phyloP scores from a whole-genome alignment of 2,797 vertebrate genomes.

The Helicolenus hilgendorfi region DNA sequence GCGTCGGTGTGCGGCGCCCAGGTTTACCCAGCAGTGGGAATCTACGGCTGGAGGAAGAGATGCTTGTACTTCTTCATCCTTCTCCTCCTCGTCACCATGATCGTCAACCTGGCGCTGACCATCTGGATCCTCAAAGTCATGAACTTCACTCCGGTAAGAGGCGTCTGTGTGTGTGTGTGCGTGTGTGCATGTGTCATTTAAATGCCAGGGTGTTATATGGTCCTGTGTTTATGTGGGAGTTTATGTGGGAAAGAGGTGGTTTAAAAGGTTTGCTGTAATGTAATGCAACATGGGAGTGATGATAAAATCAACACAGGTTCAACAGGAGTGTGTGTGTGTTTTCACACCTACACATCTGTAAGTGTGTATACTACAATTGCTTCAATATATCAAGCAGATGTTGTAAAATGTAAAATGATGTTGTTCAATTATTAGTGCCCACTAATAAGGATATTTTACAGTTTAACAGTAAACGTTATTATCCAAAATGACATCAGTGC shows the following conservation, averaged over 20 bases:
- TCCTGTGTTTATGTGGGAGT: conserved; percentile 7
- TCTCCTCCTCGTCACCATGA: conserved; percentile 98
- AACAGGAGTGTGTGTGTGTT: neutral
- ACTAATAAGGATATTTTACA: neutral
- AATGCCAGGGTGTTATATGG: conserved; percentile 47
- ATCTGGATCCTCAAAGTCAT: conserved; percentile 99
- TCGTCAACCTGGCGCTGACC: conserved; percentile 99
- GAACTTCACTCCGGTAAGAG: conserved; percentile 99
- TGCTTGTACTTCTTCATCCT: conserved; percentile 99
- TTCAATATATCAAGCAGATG: neutral
- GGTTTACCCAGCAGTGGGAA: conserved; percentile 96
- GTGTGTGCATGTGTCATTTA: neutral
- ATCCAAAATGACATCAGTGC: too few relatives aligned
- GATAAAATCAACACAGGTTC: conserved; percentile 9
- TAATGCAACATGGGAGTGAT: conserved; percentile 8
- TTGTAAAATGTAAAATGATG: neutral
- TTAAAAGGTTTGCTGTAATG: conserved; percentile 39
- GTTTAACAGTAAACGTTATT: too few relatives aligned
- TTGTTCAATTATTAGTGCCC: neutral
- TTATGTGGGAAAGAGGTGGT: conserved; percentile 29
- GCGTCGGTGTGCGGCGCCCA: conserved; percentile 92
- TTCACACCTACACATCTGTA: neutral
- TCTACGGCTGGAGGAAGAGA: conserved; percentile 99
- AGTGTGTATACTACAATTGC: neutral
- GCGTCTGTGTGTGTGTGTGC: neutral